Conservation (phyloP, 2,888 invertebrate species). For the Buathra laborator region DNA sequence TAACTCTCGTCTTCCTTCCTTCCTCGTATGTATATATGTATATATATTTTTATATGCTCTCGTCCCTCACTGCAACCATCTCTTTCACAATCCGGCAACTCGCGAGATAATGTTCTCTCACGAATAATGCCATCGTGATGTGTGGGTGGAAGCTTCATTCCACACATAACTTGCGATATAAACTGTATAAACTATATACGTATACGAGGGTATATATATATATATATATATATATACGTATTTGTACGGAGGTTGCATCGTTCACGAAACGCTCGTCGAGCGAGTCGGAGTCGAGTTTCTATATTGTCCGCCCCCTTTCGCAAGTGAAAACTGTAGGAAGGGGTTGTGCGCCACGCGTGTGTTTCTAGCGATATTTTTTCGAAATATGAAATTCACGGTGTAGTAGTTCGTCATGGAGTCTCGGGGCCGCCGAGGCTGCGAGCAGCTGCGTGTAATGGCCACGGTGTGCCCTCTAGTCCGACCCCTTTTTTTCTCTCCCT, state of each 20-base stretch:
- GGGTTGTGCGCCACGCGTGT: not conserved
- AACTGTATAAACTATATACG: not conserved
- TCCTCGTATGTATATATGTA: conserved; percentile 2
- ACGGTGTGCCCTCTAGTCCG: conserved; percentile 39
- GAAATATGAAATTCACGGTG: conserved; percentile 79
- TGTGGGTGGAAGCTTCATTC: conserved; percentile 10
- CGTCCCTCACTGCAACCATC: conserved; percentile 13
- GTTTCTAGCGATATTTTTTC: conserved; percentile 74
- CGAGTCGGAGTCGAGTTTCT: conserved; percentile 5
- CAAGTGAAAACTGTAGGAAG: conserved; percentile 15
- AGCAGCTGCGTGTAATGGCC: conserved; percentile 79
- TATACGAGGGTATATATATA: no score
- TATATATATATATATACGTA: not conserved
- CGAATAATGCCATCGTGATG: conserved; percentile 4
- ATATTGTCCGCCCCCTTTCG: not conserved
- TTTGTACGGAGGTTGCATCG: not conserved
- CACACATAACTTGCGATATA: not conserved
- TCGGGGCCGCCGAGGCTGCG: conserved; percentile 63
- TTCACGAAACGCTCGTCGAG: not conserved
- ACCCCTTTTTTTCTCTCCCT: conserved; percentile 45
- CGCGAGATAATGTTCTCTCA: conserved; percentile 32
- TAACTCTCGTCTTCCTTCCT: conserved; percentile 39
- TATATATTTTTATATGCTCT: not conserved
- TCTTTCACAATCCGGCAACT: conserved; percentile 26
- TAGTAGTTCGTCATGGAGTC: conserved; percentile 75